A percentile compares a stretch with the other conserved stretches of the same genome.
Conservation (phyloP, 2,113 vertebrate genomes). For the Neolamprologus brichardi region DNA sequence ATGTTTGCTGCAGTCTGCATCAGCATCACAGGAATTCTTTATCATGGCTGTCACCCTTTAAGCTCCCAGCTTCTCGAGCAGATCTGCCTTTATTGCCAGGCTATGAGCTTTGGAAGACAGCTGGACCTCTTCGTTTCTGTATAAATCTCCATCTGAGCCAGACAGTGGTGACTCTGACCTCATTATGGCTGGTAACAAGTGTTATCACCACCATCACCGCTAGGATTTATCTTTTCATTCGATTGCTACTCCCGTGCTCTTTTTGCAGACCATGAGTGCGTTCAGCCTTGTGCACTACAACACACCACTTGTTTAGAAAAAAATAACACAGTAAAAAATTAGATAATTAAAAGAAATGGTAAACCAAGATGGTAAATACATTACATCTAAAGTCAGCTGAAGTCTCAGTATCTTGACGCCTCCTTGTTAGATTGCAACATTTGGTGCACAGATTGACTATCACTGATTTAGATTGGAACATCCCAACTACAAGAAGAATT, state of each 20-base stretch:
- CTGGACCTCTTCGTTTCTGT: conserved; percentile 43
- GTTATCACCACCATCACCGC: conserved; percentile 45
- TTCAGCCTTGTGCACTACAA: not conserved
- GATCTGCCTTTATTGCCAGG: conserved; percentile 41
- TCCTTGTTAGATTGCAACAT: not conserved
- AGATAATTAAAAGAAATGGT: not conserved
- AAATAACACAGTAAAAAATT: not conserved
- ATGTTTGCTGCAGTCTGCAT: not conserved
- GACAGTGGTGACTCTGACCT: conserved; percentile 65
- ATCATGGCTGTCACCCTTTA: not conserved
- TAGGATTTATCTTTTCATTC: conserved; percentile 53
- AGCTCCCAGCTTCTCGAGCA: not conserved
- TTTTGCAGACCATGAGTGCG: not conserved
- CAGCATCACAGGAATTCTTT: not conserved
- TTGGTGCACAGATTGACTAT: not conserved
- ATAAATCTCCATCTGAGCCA: conserved; percentile 67
- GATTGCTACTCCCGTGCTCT: not conserved
- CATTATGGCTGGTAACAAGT: conserved; percentile 60
- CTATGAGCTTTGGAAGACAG: conserved; percentile 25
- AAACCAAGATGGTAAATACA: not conserved
- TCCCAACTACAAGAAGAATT: not conserved
- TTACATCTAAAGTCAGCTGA: not conserved
- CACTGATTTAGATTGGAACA: not conserved
- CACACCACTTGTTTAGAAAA: not conserved
- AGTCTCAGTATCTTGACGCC: not conserved